phyloP scores from a whole-genome alignment of 2,888 invertebrate species.

The Tetrapedia diversipes region DNA sequence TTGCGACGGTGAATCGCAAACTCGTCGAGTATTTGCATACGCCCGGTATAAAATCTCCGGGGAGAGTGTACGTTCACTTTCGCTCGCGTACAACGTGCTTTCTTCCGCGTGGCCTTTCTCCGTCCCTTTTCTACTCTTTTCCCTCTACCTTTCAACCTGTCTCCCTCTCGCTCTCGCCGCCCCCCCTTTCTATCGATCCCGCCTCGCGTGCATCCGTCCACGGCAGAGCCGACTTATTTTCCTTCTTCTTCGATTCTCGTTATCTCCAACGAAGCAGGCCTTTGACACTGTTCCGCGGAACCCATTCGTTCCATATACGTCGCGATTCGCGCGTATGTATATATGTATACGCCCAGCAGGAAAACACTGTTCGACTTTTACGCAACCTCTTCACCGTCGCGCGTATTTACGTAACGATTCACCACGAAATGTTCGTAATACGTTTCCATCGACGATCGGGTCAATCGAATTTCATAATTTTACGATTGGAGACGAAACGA shows the following conservation, averaged over 20 bases:
- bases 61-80: conserved; percentile 32
- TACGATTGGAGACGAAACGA: no score
- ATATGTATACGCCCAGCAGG: neutral
- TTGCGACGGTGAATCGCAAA: conserved; percentile 8
- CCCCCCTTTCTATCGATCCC: neutral
- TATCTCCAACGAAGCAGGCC: conserved; percentile 11
- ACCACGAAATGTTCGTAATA: neutral
- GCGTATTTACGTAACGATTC: conserved; percentile 42
- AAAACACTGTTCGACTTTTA: conserved; percentile 31
- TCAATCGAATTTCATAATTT: neutral
- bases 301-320: conserved; percentile 9
- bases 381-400: conserved; percentile 48
- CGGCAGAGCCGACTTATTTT: neutral
- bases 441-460: neutral
- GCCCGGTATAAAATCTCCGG: conserved; percentile 1
- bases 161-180: no score
- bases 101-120: conserved; percentile 29
- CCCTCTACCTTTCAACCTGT: neutral
- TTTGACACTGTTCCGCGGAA: conserved; percentile 14
- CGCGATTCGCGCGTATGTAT: neutral
- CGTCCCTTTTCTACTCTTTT: neutral
- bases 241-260: conserved; percentile 17
- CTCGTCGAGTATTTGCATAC: conserved; percentile 14
- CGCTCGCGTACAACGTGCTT: conserved; percentile 6
- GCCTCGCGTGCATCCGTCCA: neutral